Evolutionary conservation across 1,140 invertebrate genomes (phyloP).

Genomic region (Dendrolimus kikuchii): DNA sequence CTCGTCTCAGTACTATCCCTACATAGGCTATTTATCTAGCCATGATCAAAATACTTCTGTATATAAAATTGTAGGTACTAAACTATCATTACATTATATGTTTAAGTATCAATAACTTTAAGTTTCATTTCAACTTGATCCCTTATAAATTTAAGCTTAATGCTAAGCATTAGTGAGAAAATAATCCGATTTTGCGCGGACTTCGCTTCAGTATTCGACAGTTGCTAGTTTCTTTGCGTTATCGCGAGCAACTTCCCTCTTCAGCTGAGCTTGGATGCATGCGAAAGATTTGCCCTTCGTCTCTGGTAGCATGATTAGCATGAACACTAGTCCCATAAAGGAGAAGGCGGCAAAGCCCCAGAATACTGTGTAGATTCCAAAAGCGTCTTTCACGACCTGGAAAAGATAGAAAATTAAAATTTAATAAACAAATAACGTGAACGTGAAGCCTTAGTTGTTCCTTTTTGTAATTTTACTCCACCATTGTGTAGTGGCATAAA

Average conservation of each 20-base stretch:
- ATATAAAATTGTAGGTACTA: conserved; percentile 43
- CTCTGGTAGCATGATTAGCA: conserved; percentile 80
- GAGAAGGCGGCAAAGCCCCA: conserved; percentile 82
- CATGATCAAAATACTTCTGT: conserved; percentile 31
- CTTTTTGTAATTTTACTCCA: no score
- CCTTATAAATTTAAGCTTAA: conserved; percentile 45
- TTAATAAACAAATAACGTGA: no score
- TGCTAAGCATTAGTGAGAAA: conserved; percentile 31
- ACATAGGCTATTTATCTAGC: conserved; percentile 43
- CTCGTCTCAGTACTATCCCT: conserved; percentile 37
- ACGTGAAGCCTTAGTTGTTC: no score
- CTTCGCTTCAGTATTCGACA: conserved; percentile 51
- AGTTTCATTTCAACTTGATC: conserved; percentile 60
- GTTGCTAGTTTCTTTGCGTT: conserved; percentile 62
- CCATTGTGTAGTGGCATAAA: no score
- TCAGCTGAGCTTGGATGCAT: conserved; percentile 57
- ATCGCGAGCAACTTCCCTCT: conserved; percentile 50
- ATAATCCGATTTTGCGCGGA: conserved; percentile 8
- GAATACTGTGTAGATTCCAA: conserved; percentile 80
- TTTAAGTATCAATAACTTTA: conserved; percentile 34
- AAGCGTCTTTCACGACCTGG: conserved; percentile 72
- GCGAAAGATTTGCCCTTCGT: conserved; percentile 86
- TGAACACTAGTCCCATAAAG: conserved; percentile 75
- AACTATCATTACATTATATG: conserved; percentile 46
- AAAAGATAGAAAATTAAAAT: conserved; percentile 18